Percentiles rank a stretch among this genome's conserved stretches.
Conservation (phyloP, 2,113 vertebrate genomes). For the Zonotrichia leucophrys region DNA sequence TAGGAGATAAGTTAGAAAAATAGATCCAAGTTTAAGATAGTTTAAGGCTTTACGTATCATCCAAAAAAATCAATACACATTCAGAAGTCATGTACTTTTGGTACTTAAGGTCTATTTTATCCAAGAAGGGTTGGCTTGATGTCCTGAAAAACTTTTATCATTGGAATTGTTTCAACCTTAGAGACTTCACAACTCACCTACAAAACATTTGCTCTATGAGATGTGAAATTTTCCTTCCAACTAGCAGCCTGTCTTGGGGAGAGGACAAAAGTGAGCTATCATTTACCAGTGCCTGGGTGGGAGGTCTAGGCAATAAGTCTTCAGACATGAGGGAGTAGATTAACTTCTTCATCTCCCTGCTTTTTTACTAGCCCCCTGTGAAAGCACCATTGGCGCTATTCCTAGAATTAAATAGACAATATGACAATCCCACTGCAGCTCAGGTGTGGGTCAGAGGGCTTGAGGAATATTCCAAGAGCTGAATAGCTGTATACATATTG, state of each 20-base stretch:
- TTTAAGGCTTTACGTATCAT: background rate
- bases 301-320: background rate
- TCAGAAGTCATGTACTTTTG: background rate
- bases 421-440: background rate
- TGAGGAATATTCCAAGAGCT: background rate
- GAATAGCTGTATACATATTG: background rate
- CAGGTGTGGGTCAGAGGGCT: background rate
- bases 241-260: background rate
- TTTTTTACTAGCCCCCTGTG: background rate
- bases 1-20: background rate
- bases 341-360: background rate
- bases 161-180: background rate
- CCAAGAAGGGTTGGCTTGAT: rapidly evolving
- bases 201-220: background rate
- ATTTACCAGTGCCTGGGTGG: background rate
- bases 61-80: background rate
- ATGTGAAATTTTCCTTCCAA: background rate
- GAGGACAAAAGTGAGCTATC: background rate
- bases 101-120: background rate
- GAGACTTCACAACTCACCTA: background rate
- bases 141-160: background rate
- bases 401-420: background rate
- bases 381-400: background rate
- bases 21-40: background rate
- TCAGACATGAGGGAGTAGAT: background rate